Percentiles rank a stretch among this genome's conserved stretches.
phyloP scores from a whole-genome alignment of 2,113 vertebrate genomes.

The Falcunculus frontatus region DNA sequence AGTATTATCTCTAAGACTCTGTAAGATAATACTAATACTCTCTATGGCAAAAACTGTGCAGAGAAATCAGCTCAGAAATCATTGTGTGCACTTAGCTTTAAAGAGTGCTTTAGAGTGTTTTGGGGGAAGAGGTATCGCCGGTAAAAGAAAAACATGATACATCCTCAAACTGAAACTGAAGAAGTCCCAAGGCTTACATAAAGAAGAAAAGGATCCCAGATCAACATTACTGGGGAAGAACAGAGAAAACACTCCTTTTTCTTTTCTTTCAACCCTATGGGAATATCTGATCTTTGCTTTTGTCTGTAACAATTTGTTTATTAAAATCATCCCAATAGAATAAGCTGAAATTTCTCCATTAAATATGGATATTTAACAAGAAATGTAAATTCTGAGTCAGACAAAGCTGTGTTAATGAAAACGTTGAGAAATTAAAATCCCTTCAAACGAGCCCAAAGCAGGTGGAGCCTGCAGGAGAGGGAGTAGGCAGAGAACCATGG shows the following conservation, averaged over 20 bases:
- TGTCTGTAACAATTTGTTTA: background rate
- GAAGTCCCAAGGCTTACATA: constrained; percentile 27
- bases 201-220: constrained; percentile 12
- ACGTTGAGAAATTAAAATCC: background rate
- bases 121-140: background rate
- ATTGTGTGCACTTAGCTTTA: background rate
- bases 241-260: background rate
- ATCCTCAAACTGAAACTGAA: constrained; percentile 37
- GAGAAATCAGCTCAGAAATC: constrained; percentile 38
- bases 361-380: background rate
- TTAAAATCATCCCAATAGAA: background rate
- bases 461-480: background rate
- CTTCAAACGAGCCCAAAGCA: background rate
- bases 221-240: background rate
- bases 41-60: background rate
- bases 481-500: background rate
- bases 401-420: background rate
- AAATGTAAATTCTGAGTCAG: background rate
- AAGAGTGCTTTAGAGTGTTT: constrained; percentile 15
- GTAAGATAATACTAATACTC: constrained; percentile 49
- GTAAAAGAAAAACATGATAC: constrained; percentile 41
- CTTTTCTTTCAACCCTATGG: background rate
- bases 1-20: constrained; percentile 53
- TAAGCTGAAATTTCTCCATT: background rate
- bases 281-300: background rate